Evolutionary conservation across 1,140 invertebrate genomes (phyloP), one percentile per base, ranked within the genome.

Genomic region (Apolygus lucorum): DNA sequence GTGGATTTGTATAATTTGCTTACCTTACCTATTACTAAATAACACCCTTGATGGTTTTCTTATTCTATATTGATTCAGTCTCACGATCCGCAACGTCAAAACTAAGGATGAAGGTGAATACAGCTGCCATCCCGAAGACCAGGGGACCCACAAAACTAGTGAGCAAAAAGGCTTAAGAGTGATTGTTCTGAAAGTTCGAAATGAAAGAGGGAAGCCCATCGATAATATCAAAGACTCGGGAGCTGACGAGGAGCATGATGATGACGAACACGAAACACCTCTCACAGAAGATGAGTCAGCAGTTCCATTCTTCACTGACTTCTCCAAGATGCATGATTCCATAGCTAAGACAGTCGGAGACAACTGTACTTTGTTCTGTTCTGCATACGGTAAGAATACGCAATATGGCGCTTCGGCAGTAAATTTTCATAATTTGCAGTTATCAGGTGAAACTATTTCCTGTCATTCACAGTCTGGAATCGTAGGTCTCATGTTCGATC

Each of bases 291-390:
- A 59, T 42, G 72, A 66, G 22, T 49, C 66, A 14, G 24, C 22
- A 22, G 65, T 70, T 13, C 72, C 72, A 21, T 63, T 27, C n/a
- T 73, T 73, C 49, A 71, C 42, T 13, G 68, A 73, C 52, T 42
- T 42, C 26, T n/a, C 62, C 22, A 24, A 24, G 2, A 70, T 71
- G 68, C 72, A 73, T 63, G 64, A 70, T 42, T 52, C 63, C 26
- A 59, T 73, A 0, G 70, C 72, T 25, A 29, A 49, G 28, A 17
- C 70, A n/a, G 27, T 27, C 29, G 70, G 68, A 22, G 54, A 70
- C 11, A 69, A 59, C 29, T 67, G 54, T 42, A 71, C 52, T 2
- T 34, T 73, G 1, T 29, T 27, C 13, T 73, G 72, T 52, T 28
- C 62, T 42, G 49, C 68, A 27, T 63, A 73, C 49, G 72, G 72